Percentiles rank a stretch among this genome's conserved stretches.
Conservation (phyloP, 64 coral and sea anemone genomes). For the Astreopora myriophthalma region DNA sequence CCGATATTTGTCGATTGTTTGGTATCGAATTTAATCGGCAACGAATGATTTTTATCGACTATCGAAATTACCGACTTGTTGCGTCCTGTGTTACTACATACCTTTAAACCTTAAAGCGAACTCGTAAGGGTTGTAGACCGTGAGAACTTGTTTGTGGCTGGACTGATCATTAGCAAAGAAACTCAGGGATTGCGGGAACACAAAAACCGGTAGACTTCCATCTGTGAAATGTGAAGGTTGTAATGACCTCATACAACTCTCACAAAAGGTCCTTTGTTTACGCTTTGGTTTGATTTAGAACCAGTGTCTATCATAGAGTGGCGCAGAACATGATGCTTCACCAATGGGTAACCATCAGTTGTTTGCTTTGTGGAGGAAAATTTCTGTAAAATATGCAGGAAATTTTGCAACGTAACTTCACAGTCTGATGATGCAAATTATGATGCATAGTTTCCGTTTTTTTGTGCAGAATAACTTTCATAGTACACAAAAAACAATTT, state of each 20-base stretch:
- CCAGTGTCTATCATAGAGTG: not conserved
- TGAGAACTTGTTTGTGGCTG: constrained; percentile 93
- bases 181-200: constrained; percentile 92
- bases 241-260: constrained; percentile 95
- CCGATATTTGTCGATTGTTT: too few relatives aligned
- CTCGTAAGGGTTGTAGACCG: constrained; percentile 98
- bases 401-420: not conserved
- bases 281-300: not conserved
- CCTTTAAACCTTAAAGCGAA: constrained; percentile 98
- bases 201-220: constrained; percentile 97
- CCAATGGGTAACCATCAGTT: not conserved
- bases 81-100: too few relatives aligned
- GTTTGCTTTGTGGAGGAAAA: not conserved
- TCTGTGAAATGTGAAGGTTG: constrained; percentile 93
- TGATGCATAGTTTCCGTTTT: too few relatives aligned
- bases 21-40: too few relatives aligned
- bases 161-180: constrained; percentile 95
- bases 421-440: too few relatives aligned
- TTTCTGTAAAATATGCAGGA: not conserved
- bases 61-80: too few relatives aligned
- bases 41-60: too few relatives aligned
- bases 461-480: too few relatives aligned
- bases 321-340: not conserved
- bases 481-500: too few relatives aligned
- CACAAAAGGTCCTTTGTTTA: not conserved